A percentile compares a stretch with the other conserved stretches of the same genome.
phyloP scores from a whole-genome alignment of 2,888 invertebrate species.

The Linyphia triangularis region DNA sequence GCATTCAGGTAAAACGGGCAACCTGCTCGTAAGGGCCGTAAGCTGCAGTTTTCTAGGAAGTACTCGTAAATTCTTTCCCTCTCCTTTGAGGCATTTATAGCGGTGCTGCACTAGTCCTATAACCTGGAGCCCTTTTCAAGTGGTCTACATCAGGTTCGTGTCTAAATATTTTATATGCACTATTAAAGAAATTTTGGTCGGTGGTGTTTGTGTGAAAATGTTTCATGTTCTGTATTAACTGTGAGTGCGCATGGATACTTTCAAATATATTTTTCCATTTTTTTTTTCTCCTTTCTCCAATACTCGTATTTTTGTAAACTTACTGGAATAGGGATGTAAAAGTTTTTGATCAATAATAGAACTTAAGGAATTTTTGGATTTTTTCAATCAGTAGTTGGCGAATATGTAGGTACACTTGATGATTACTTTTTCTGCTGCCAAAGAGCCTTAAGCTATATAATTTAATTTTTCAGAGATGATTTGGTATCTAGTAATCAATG shows the following conservation, averaged over 20 bases:
- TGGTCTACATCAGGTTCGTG: not conserved
- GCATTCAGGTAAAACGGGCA: slow-evolving; percentile 58
- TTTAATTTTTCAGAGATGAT: no score
- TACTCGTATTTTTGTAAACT: no score
- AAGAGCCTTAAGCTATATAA: no score
- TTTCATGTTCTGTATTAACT: not conserved
- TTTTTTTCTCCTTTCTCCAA: no score
- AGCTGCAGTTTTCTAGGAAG: slow-evolving; percentile 24
- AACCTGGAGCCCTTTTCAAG: not conserved
- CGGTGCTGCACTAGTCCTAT: not conserved
- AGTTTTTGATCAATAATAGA: no score
- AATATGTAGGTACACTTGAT: no score
- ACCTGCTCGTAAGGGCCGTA: slow-evolving; percentile 30
- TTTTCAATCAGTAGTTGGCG: no score
- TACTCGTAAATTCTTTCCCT: slow-evolving; percentile 55
- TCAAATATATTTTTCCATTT: not conserved
- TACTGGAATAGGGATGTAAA: no score
- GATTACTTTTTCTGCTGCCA: no score
- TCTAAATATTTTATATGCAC: not conserved
- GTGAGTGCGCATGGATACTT: not conserved
- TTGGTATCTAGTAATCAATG: no score
- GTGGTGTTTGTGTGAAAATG: not conserved
- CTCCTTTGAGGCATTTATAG: slow-evolving; percentile 57
- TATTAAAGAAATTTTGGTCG: not conserved
- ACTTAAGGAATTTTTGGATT: no score